Evolutionary conservation across 2,113 vertebrate genomes (phyloP), one percentile per base, ranked within the genome.

Genomic region (Antennarius striatus): DNA sequence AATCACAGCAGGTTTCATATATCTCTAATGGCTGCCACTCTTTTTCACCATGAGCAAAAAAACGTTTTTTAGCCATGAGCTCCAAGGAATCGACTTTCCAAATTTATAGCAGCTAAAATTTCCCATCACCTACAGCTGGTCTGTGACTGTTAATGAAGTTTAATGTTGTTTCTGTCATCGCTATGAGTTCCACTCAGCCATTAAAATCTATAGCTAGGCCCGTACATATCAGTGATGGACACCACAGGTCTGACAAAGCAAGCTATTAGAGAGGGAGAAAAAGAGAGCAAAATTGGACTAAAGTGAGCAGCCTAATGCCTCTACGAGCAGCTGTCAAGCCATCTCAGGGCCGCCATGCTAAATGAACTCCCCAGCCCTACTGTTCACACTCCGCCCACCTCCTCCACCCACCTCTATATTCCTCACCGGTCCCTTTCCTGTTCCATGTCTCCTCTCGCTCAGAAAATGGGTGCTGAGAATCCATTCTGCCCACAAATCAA

Each of bases 401-500:
- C 68, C 76, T 71, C 76, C 43, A 49, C 75, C 73, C 68, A 64
- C 30, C 39, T 51, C 74, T n/a, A 14, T 72, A 73, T 82, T 73
- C 58, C 60, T 75, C 28, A n/a, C 59, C 16, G 36, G 49, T 63
- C 57, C 58, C 47, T 52, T 39, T 5, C 49, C 29, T 36, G 7
- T 17, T 55, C 49, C 56, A 29, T 56, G 13, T 52, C 74, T 70
- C 77, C 59, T 65, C 70, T 69, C 52, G 57, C 61, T 43, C 47
- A 39, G 55, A 77, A 86, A 83, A 81, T 73, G 64, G 72, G 60
- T 62, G 68, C 68, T 52, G 73, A 82, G 80, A 81, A 78, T 82
- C 83, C 76, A 80, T 81, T 84, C 69, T 64, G 47, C 64, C 74
- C 63, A 76, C 85, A 86, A 85, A 90, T 87, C 86, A 86, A 88